Percentiles rank a stretch among this genome's conserved stretches.
These are phyloP conservation scores for Agapostemon virescens DNA, from an alignment of 2,888 invertebrate genomes.

Conservation along the genomic window DNA sequence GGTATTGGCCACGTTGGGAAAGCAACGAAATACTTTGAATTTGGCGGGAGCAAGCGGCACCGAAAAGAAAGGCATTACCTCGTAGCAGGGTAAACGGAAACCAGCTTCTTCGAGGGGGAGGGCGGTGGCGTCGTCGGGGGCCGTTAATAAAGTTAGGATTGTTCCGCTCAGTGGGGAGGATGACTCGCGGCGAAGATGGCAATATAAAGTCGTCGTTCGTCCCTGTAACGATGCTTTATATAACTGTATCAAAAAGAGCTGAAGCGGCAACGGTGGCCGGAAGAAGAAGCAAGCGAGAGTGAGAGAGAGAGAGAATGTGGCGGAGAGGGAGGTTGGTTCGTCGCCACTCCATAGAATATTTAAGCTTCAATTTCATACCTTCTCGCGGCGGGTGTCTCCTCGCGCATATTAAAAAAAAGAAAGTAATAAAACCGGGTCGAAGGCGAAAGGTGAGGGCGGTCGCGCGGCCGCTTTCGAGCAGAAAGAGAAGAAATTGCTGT, in stretches of 20 bases:
- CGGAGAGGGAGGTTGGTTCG: constrained; percentile 26
- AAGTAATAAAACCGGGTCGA: constrained; percentile 60
- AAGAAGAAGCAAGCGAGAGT: too few species aligned
- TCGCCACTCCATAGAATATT: constrained; percentile 79
- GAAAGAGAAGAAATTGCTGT: constrained; percentile 71
- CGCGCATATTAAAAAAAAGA: constrained; percentile 76
- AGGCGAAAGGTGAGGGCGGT: constrained; percentile 36
- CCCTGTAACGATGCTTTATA: constrained; percentile 78
- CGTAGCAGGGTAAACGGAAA: constrained; percentile 14
- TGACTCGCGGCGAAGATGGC: constrained; percentile 71
- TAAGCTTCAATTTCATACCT: constrained; percentile 80
- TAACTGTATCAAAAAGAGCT: constrained; percentile 75
- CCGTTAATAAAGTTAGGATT: constrained; percentile 78
- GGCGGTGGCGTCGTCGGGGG: constrained; percentile 20
- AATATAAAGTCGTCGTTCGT: constrained; percentile 74
- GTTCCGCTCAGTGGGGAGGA: constrained; percentile 71
- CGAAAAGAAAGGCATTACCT: neutral
- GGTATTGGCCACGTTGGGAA: too few species aligned
- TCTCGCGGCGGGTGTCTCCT: constrained; percentile 65
- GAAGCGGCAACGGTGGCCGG: neutral
- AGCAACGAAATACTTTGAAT: neutral
- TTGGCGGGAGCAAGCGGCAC: neutral
- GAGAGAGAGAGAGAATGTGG: neutral
- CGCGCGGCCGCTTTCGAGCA: constrained; percentile 17
- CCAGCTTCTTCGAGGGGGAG: constrained; percentile 23